Conservation (phyloP, 1,140 invertebrate species). For the Bemisia tabaci region DNA sequence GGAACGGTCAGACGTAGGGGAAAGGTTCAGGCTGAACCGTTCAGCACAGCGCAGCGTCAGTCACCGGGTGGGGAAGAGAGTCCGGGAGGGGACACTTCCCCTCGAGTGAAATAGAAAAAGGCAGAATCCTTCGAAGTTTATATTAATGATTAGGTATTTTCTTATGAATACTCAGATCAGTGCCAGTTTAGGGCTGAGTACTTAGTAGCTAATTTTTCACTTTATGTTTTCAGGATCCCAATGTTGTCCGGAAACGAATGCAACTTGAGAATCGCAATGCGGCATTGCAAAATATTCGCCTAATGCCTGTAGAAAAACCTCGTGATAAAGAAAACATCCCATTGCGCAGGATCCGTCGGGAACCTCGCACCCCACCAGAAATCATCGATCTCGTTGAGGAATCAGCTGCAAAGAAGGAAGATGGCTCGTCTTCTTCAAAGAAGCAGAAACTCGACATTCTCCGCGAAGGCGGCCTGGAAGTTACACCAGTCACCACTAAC, state of each 20-base stretch:
- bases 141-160: too few relatives aligned
- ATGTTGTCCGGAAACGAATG: not conserved
- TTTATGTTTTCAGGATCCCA: too few relatives aligned
- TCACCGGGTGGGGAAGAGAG: too few relatives aligned
- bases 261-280: not conserved
- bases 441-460: conserved; percentile 52
- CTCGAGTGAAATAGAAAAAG: too few relatives aligned
- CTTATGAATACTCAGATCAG: too few relatives aligned
- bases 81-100: too few relatives aligned
- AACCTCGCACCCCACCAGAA: conserved; percentile 5
- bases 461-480: conserved; percentile 53
- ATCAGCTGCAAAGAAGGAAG: conserved; percentile 22
- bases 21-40: too few relatives aligned
- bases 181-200: too few relatives aligned
- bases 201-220: too few relatives aligned
- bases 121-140: too few relatives aligned
- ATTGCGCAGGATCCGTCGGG: not conserved
- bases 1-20: too few relatives aligned
- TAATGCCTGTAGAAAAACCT: not conserved
- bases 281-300: not conserved
- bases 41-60: too few relatives aligned
- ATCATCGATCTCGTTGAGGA: conserved; percentile 22
- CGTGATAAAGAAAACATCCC: not conserved
- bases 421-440: conserved; percentile 11
- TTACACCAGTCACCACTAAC: conserved; percentile 42